Evolutionary conservation across 2,113 vertebrate species (phyloP).

Genomic region (Chroicocephalus ridibundus): DNA sequence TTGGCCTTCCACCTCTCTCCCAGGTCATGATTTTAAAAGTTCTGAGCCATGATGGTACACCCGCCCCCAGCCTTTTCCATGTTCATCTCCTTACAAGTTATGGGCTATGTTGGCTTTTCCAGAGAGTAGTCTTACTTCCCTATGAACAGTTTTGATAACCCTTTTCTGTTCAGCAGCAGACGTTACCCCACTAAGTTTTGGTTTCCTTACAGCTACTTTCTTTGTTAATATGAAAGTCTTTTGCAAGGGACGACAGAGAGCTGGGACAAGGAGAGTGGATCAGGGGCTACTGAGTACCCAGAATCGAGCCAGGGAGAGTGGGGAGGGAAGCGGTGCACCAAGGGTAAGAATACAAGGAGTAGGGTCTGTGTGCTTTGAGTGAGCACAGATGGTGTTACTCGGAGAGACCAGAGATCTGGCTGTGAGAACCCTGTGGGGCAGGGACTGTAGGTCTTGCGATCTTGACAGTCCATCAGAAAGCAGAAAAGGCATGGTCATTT

Average conservation of each 20-base stretch:
- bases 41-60: neutral
- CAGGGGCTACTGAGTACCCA: rapidly evolving
- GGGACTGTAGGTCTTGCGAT: neutral
- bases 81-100: neutral
- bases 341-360: neutral
- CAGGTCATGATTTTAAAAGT: neutral
- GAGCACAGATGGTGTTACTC: neutral
- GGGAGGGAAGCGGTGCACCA: neutral
- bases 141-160: neutral
- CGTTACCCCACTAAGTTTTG: neutral
- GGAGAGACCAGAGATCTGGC: neutral
- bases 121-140: neutral
- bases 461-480: neutral
- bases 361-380: neutral
- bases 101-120: neutral
- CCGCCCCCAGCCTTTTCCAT: neutral
- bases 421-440: neutral
- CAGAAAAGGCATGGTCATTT: neutral
- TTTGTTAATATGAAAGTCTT: neutral
- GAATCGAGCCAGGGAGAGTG: rapidly evolving
- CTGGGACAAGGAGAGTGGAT: neutral
- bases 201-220: neutral
- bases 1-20: neutral
- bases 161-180: neutral
- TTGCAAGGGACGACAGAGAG: neutral